Base-by-base conservation (phyloP, 1,140 invertebrate species). In the Platyura marginata region DNA sequence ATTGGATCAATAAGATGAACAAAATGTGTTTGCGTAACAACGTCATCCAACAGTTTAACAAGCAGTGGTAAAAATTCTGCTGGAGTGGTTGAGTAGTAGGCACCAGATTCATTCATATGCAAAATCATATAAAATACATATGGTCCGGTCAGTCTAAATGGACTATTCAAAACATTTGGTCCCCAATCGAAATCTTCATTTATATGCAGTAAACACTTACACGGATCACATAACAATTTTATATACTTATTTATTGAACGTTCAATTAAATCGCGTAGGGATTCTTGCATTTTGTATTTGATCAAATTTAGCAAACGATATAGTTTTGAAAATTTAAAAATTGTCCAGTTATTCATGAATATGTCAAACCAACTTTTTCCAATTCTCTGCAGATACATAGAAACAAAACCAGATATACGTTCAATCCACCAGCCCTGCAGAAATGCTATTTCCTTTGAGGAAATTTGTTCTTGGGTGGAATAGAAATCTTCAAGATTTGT, bases 291-390 rank as follows among this genome's bases (percentile, higher is more conserved):
- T 3, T 18, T 4, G 15, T 9, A 40, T 40, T 40, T 40, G 38
- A 40, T 6, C 19, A 21, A 22, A 3, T 11, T 6, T 19, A 40
- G 11, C 5, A 40, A 21, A 18, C 38, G 8, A 11, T 40, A 20
- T 4, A 40, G 5, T 22, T 40, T 40, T 15, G 19, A 4, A 5
- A 19, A 9, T 9, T 40, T 21, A 21, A 18, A 40, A 6, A 40
- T 22, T 21, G 6, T 5, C 38, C 38, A 40, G 8, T 4, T 10
- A 21, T 11, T 8, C 10, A 40, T 21, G 8, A 5, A 8, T 4
- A 40, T 21, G 21, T 40, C 38, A 15, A 6, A 22, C 38, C 38
- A 40, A 6, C 38, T 19, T 22, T 40, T 40, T 6, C 38, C 38
- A 13, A 21, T 5, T 6, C 11, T 4, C 8, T 19, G 38, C 9